Evolutionary conservation across 2,113 vertebrate genomes (phyloP), one percentile per base, ranked within the genome.

Genomic region (Vireo altiloquus): DNA sequence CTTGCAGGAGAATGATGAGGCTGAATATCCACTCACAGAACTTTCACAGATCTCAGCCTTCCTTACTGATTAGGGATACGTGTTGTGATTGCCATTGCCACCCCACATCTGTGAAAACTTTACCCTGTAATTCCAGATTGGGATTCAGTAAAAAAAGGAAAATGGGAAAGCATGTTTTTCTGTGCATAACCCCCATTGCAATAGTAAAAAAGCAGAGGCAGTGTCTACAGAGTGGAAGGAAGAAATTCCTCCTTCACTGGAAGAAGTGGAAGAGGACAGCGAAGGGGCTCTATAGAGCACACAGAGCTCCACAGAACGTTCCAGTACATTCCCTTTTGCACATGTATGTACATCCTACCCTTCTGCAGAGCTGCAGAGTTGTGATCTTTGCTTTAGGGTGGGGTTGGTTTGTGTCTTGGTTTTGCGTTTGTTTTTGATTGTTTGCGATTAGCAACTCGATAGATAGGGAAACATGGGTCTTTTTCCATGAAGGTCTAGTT

Each of bases 231-330:
- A 66, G 19, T 24, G 31, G 31, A 66, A 90, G 6, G 12, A 50
- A 25, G 14, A 66, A 44, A 22, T 22, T 50, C 21, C 4, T 35
- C 82, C 71, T 66, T 42, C 20, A 7, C 10, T 30, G 30, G 30
- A 33, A 83, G 72, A 82, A 14, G 28, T 27, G 15, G 66, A 63
- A 86, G n/a, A 53, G 11, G 19, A 56, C 24, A 85, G 24, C 35
- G 74, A 23, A 57, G n/a, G 66, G 15, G 10, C 6, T 35, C 37
- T n/a, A 18, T 21, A 56, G 25, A 78, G 60, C 47, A 39, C 71
- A 27, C 17, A 64, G 31, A 44, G 40, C 17, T 60, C 30, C 0
- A 1, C 37, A 42, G 22, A 7, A 12, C 0, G 0, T 72, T 50
- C 54, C 39, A 42, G 47, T 8, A 12, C 1, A 0, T 69, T 72